A percentile compares a stretch with the other conserved stretches of the same genome.
phyloP scores from a whole-genome alignment of 2,113 vertebrate species.

The Paracanthobrama guichenoti region DNA sequence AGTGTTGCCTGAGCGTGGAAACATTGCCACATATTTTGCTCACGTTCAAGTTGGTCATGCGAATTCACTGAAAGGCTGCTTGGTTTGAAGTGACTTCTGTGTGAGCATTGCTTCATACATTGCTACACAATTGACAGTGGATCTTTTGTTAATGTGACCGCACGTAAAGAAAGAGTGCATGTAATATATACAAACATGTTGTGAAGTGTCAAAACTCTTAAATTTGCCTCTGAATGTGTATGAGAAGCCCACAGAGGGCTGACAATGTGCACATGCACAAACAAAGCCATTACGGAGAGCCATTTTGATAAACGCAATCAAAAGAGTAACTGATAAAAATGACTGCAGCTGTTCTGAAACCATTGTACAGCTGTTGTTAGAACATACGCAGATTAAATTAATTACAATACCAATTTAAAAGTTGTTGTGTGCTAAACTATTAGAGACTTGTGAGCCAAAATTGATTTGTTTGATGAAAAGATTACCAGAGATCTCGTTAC shows the following conservation, averaged over 20 bases:
- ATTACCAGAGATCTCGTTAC: constrained; percentile 12
- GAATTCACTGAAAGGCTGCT: no score
- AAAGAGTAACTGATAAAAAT: constrained; percentile 14
- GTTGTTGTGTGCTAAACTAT: constrained; percentile 31
- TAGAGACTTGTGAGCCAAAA: neutral
- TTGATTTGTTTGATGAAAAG: constrained; percentile 35
- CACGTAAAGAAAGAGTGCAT: neutral
- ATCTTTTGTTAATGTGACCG: neutral
- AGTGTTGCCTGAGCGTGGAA: no score
- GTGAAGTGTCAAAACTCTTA: neutral
- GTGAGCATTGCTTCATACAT: no score
- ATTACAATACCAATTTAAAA: constrained; percentile 25
- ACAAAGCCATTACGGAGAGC: constrained; percentile 8
- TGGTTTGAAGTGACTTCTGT: no score
- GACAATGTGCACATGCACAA: neutral
- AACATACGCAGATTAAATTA: constrained; percentile 22
- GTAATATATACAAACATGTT: neutral
- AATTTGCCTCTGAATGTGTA: neutral
- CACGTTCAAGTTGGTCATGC: no score
- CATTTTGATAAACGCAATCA: constrained; percentile 25
- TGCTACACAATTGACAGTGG: no score
- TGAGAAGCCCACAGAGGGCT: neutral
- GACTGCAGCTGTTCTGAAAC: constrained; percentile 22
- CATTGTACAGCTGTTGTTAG: constrained; percentile 20
- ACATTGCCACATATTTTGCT: no score